phyloP scores from a whole-genome alignment of 1,140 invertebrate genomes.

The Cotesia chilonis region DNA sequence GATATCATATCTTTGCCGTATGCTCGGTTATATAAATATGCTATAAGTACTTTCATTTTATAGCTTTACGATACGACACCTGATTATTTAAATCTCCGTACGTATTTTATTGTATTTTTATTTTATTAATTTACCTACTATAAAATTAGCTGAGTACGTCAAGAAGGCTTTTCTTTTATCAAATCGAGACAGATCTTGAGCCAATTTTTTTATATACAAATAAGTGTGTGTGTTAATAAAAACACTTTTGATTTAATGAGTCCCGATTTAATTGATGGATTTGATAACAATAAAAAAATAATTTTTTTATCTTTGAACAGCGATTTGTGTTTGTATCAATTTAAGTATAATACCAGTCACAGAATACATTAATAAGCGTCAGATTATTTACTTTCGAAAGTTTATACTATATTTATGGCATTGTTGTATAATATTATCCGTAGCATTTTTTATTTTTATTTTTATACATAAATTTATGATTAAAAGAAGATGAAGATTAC shows the following conservation, averaged over 20 bases:
- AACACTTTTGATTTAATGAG: neutral
- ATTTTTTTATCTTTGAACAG: no score
- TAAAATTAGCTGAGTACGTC: conserved; percentile 5
- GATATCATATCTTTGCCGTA: no score
- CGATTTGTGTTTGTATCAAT: no score
- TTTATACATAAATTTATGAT: neutral
- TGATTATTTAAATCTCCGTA: neutral
- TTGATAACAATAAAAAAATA: no score
- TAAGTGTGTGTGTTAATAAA: no score
- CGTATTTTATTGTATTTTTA: neutral
- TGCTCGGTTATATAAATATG: neutral
- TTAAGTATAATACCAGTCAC: no score
- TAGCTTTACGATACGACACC: neutral
- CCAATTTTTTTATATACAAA: neutral
- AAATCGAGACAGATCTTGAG: neutral
- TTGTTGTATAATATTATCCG: no score
- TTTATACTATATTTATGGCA: no score
- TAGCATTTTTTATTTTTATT: neutral
- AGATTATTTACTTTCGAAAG: no score
- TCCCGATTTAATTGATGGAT: no score
- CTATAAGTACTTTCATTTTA: conserved; percentile 3
- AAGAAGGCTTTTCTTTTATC: conserved; percentile 4
- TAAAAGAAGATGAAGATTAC: neutral
- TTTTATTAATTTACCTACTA: conserved; percentile 22
- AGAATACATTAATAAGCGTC: no score